Conservation (phyloP, 1,140 invertebrate species). For the Anadara kagoshimensis region DNA sequence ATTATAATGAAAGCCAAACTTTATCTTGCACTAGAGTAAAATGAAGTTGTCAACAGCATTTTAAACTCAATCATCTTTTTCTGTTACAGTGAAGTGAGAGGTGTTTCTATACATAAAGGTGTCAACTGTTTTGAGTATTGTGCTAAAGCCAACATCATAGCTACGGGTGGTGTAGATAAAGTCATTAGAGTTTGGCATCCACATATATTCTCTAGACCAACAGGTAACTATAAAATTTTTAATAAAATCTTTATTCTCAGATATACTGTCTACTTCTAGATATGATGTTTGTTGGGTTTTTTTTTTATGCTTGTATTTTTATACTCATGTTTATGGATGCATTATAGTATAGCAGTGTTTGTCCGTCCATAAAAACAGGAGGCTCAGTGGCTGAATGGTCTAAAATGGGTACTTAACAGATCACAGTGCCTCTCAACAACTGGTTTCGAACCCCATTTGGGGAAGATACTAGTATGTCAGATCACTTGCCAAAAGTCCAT, state of each 20-base stretch:
- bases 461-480: no score
- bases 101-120: conserved; percentile 68
- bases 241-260: neutral
- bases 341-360: no score
- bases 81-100: conserved; percentile 61
- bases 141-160: conserved; percentile 70
- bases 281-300: no score
- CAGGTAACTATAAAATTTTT: conserved; percentile 49
- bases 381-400: no score
- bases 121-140: conserved; percentile 72
- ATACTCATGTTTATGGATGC: no score
- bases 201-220: conserved; percentile 70
- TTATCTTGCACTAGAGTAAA: neutral
- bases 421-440: no score
- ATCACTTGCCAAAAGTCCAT: no score
- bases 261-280: neutral
- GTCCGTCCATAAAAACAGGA: no score
- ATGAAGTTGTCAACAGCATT: conserved; percentile 1
- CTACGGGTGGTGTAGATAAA: conserved; percentile 73
- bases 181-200: conserved; percentile 72
- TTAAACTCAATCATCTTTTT: neutral
- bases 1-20: neutral
- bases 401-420: no score
- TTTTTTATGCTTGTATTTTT: no score
- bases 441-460: no score